These are phyloP conservation scores for Tinamus guttatus DNA, from an alignment of 2,113 vertebrate species.

Conservation along the genomic window DNA sequence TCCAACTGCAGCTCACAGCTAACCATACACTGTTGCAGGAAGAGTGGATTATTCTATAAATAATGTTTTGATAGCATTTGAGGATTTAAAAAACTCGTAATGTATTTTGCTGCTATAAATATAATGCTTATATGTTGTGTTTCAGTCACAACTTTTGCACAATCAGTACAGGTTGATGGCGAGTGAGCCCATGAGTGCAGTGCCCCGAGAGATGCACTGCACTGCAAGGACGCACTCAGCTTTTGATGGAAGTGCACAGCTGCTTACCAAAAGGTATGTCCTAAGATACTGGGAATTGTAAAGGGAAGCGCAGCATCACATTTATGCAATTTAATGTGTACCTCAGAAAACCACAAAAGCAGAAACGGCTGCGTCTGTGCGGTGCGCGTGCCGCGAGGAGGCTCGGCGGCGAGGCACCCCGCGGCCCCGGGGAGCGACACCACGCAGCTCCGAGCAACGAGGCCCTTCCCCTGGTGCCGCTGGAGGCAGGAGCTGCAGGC, in stretches of 20 bases:
- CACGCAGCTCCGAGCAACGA: too few relatives aligned
- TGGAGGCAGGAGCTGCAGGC: background rate
- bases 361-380: background rate
- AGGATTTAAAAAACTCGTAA: background rate
- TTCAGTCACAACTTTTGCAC: background rate
- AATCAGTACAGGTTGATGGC: background rate
- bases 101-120: background rate
- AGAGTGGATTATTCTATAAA: slow-evolving; percentile 31
- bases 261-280: background rate
- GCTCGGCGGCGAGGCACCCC: too few relatives aligned
- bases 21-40: slow-evolving; percentile 16
- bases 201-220: background rate
- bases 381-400: too few relatives aligned
- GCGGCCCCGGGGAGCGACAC: too few relatives aligned
- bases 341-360: slow-evolving; percentile 17
- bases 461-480: background rate
- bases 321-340: slow-evolving; percentile 21
- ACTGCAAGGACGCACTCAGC: background rate
- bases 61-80: slow-evolving; percentile 18
- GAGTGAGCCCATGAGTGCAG: background rate
- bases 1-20: slow-evolving; percentile 51
- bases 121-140: background rate
- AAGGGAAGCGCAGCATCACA: background rate
- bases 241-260: background rate
- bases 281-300: background rate